Evolutionary conservation across 2,113 vertebrate genomes (phyloP).

Genomic region (Mixornis gularis): DNA sequence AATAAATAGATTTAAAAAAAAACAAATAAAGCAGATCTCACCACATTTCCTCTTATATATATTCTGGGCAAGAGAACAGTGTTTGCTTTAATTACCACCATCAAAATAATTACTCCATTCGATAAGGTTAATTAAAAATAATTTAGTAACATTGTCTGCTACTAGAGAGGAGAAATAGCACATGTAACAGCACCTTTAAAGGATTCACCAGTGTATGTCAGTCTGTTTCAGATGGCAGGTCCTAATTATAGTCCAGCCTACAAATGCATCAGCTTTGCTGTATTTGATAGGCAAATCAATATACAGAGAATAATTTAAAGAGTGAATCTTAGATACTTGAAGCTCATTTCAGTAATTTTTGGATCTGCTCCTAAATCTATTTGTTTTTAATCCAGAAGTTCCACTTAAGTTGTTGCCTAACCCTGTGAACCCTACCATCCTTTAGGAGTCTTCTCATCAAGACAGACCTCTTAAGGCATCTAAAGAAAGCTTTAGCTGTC

Average conservation of each 20-base stretch:
- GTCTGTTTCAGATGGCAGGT: neutral
- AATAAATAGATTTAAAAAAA: neutral
- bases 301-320: neutral
- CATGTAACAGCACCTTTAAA: neutral
- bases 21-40: neutral
- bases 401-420: neutral
- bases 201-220: neutral
- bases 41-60: neutral
- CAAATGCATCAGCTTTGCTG: neutral
- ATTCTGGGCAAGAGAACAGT: neutral
- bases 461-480: neutral
- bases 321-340: neutral
- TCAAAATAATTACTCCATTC: neutral
- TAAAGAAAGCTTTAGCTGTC: neutral
- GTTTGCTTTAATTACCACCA: conserved; percentile 4
- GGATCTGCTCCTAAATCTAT: neutral
- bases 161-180: neutral
- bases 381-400: neutral
- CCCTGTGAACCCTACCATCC: neutral
- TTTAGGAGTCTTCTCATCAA: neutral
- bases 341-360: neutral
- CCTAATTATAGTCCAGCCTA: neutral
- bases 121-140: conserved; percentile 23
- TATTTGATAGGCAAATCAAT: neutral
- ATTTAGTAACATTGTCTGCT: neutral